A percentile compares a stretch with the other conserved stretches of the same genome.
These are phyloP conservation scores for Microchirus variegatus DNA, from an alignment of 2,797 vertebrate species.

Conservation along the genomic window DNA sequence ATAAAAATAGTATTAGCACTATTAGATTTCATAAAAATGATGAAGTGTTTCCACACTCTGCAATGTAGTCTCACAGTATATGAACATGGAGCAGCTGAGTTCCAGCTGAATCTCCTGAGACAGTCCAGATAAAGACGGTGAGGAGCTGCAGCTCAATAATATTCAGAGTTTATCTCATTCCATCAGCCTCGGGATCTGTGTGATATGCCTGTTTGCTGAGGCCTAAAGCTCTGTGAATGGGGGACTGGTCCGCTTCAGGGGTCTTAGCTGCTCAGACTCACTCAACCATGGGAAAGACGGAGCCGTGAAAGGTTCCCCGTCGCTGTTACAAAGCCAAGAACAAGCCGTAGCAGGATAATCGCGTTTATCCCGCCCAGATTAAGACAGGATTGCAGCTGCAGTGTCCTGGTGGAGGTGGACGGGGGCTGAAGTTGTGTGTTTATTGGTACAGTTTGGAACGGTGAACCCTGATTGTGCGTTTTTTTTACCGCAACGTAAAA, in stretches of 20 bases:
- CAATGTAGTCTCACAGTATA: background rate
- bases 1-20: no score
- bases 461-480: no score
- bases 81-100: background rate
- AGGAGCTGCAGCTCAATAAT: constrained; percentile 1
- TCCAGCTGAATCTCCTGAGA: background rate
- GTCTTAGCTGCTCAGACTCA: constrained; percentile 86
- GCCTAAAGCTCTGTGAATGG: constrained; percentile 61
- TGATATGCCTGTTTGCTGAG: constrained; percentile 31
- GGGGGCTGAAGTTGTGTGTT: constrained; percentile 41
- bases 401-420: constrained; percentile 74
- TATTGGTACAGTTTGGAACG: no score
- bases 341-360: constrained; percentile 90
- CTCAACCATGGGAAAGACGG: constrained; percentile 86
- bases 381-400: constrained; percentile 90
- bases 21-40: no score
- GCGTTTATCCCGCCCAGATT: constrained; percentile 91
- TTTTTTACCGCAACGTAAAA: no score
- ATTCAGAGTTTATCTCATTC: constrained; percentile 21
- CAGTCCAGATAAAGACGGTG: constrained; percentile 1
- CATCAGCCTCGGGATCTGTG: constrained; percentile 10
- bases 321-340: constrained; percentile 90
- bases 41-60: no score
- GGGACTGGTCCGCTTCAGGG: constrained; percentile 79
- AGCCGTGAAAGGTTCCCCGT: constrained; percentile 89